Base-by-base conservation (phyloP, 2,797 vertebrate genomes). In the Enteromius afrohamiltoni region DNA sequence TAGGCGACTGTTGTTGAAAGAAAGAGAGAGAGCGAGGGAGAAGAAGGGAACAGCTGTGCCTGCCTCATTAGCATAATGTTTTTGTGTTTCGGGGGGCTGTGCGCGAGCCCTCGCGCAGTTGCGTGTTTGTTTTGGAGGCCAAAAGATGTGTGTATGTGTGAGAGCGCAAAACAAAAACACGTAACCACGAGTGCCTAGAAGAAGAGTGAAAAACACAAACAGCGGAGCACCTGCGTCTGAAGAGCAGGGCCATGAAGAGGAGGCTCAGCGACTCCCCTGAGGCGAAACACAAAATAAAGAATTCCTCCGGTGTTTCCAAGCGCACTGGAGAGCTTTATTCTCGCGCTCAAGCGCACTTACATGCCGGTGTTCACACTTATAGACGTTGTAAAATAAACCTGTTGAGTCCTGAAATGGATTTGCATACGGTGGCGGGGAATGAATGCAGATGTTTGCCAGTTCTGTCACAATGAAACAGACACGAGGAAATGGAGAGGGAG, bases 201-300 rank as follows among this genome's bases (percentile, higher is more conserved):
- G 92, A 94, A 91, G 90, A 93, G 93, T 94, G 92, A 89, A 93
- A 91, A 94, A 93, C 91, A 93, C 89, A 91, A 92, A 92, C 90
- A 93, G 89, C 85, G 34, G 85, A 87, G 91, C 95, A 96, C 94
- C 94, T 95, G 94, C 88, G 90, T 91, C 90, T 92, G 85, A 89
- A 88, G 90, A 83, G 85, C 89, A 87, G 85, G 90, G 89, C 89
- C 86, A 16, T 34, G 85, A 82, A 88, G 85, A 89, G 82, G 83
- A 88, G 88, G 83, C 68, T 89, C 76, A 86, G 89, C 79, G 86
- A 83, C 87, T 88, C 90, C 76, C 78, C 86, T 78, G 88, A 83
- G 83, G 74, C 26, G 19, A 53, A 40, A 85, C 84, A 86, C 31
- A 83, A 88, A 87, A 87, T 85, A 89, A 88, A 85, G 76, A 81